Percentiles rank a stretch among this genome's conserved stretches.
phyloP scores from a whole-genome alignment of 23 tunicate genomes.

The Trididemnum clinides region DNA sequence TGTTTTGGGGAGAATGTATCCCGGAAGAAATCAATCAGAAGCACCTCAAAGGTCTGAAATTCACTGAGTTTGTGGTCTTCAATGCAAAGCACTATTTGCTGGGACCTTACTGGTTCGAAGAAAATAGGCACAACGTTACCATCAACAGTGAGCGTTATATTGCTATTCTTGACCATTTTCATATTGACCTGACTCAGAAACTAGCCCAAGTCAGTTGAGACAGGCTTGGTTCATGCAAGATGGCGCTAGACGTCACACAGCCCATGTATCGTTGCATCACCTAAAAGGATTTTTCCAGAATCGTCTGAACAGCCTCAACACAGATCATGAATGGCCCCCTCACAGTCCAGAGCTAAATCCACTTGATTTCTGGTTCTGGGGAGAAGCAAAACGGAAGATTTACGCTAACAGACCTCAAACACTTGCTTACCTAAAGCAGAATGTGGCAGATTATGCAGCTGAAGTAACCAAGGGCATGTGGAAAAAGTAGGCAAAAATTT shows the following conservation, averaged over 20 bases:
- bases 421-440: conserved; percentile 1
- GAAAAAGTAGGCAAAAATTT: conserved; percentile 11
- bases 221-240: conserved; percentile 19
- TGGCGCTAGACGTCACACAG: conserved; percentile 26
- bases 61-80: conserved; percentile 2
- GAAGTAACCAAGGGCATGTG: conserved; percentile 3
- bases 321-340: conserved; percentile 10
- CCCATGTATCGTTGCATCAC: background rate
- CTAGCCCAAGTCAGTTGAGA: background rate
- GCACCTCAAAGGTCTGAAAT: conserved; percentile 3
- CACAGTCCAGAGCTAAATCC: conserved; percentile 22
- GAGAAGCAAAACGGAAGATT: conserved; percentile 11
- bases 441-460: background rate
- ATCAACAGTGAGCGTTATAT: conserved; percentile 6
- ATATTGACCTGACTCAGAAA: conserved; percentile 1
- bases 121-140: conserved; percentile 10
- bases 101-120: conserved; percentile 27
- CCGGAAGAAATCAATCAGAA: conserved; percentile 1
- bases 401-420: conserved; percentile 13
- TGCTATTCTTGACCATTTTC: conserved; percentile 8
- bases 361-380: conserved; percentile 16
- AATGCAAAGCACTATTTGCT: conserved; percentile 15
- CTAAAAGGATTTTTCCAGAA: background rate
- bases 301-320: conserved; percentile 15
- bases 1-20: background rate